Base-by-base conservation (phyloP, 2,888 invertebrate genomes). In the Thereva nobilitata region DNA sequence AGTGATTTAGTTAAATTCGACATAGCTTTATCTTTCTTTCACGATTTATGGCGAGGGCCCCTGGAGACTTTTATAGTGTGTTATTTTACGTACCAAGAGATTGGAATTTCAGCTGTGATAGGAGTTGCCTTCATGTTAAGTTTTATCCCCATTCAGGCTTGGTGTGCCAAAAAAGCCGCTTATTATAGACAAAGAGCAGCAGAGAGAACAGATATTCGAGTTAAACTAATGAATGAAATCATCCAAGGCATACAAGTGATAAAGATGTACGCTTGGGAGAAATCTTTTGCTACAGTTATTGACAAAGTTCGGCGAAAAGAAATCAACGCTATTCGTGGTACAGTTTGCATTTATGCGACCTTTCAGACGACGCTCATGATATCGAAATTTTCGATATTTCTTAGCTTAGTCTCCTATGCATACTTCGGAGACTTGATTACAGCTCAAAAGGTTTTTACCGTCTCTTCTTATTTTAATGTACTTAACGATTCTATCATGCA, bases 1-100 rank as follows among this genome's bases (percentile, higher is more conserved):
- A 98, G 97, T 77, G 97, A 98, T 80, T 93, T 97, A 71, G 92
- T 91, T 75, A 86, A 92, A 63, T 95, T 97, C 79, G 97, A 98
- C 78, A 87, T 94, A 76, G 92, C 92, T 8, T 86, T 94, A 64
- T 87, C 93, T 72, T 92, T 96, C 78, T 82, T 95, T 5, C 96
- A 97, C 80, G 96, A 93, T 78, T 83, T 95, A 38, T 95, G 95
- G 94, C 89, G 95, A 69, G 95, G 93, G 0, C 93, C 95, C 0
- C 76, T 93, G 12, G 91, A 81, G 66, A 77, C 79, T 0, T 12
- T 80, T 0, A 55, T 81, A 2, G 76, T 81, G 47, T 79, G 81
- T 1, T 83, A 79, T 67, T 84, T 89, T n/a, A 81, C 87, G 73
- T 86, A 83, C 74, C 73, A 75, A 4, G 79, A 84, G 73, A 87